A percentile compares a stretch with the other conserved stretches of the same genome.
Evolutionary conservation across 2,797 vertebrate genomes (phyloP).

Genomic region (Rhabdophis nuchalis): DNA sequence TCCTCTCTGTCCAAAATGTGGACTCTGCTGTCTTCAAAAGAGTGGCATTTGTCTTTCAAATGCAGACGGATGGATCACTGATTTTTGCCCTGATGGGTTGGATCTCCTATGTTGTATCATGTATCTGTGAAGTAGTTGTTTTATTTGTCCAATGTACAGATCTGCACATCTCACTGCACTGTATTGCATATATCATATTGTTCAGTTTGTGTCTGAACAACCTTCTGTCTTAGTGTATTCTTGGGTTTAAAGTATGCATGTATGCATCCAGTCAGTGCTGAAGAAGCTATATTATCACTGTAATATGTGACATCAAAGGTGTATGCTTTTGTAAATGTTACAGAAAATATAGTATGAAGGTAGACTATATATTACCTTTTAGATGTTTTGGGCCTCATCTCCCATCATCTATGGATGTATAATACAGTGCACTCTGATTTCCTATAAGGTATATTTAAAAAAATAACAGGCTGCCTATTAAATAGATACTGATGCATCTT

Average conservation of each 20-base stretch:
- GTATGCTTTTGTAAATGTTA: background rate
- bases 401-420: constrained; percentile 21
- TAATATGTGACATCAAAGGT: background rate
- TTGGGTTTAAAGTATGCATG: background rate
- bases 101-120: no score
- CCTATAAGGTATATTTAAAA: constrained; percentile 31
- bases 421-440: constrained; percentile 14
- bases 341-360: background rate
- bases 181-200: background rate
- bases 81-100: no score
- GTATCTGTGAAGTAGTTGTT: no score
- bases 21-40: no score
- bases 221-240: background rate
- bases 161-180: no score
- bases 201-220: background rate
- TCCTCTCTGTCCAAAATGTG: no score
- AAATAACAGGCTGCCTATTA: constrained; percentile 1
- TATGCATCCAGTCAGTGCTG: background rate
- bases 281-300: background rate
- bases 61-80: no score
- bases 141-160: no score
- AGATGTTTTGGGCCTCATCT: background rate
- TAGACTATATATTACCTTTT: background rate
- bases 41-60: no score
- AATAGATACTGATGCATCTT: background rate